Base-by-base conservation (phyloP, 2,888 invertebrate genomes). In the Spisula subtruncata region DNA sequence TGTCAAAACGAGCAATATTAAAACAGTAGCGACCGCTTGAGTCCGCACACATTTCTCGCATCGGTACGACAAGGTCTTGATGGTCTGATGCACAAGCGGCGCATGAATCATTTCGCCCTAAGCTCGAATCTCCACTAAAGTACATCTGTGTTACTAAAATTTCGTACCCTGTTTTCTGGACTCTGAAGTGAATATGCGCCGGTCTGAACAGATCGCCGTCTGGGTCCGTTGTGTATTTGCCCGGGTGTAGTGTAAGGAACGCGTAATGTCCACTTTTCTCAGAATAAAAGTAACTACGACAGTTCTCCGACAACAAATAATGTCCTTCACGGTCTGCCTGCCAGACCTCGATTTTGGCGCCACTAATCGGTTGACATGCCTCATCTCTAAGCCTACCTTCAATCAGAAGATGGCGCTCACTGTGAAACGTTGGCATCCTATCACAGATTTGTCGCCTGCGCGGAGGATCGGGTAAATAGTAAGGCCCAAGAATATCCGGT, bases 111-210 rank as follows among this genome's bases (percentile, higher is more conserved):
- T 91, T 92, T 41, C 51, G n/a, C n/a, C 92, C 92, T 20, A 93
- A 86, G 60, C 82, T 93, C 32, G 88, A 82, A 86, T 93, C 93
- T 25, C 93, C 92, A 41, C 83, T n/a, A 56, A 93, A 93, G 71
- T 93, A 93, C 93, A 93, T 93, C 85, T 93, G 93, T 6, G 93
- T 93, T 14, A 93, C 88, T 32, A 93, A 54, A 51, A 87, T 89
- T 35, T 93, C 85, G 29, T 81, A 90, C 5, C 90, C 93, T 16
- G 87, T 80, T 48, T 83, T 87, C 25, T 71, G 83, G 41, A 93
- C 89, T 46, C 91, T 86, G 56, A 92, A 93, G 80, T 93, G 93
- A 25, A 93, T 83, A 83, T 93, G 93, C 32, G 93, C 90, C 0
- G 93, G 93, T 80, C 93, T 84, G 71, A 84, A 92, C 6, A 88